A percentile compares a stretch with the other conserved stretches of the same genome.
Conservation (phyloP, 2,113 vertebrate species). For the Chloropsis cyanopogon region DNA sequence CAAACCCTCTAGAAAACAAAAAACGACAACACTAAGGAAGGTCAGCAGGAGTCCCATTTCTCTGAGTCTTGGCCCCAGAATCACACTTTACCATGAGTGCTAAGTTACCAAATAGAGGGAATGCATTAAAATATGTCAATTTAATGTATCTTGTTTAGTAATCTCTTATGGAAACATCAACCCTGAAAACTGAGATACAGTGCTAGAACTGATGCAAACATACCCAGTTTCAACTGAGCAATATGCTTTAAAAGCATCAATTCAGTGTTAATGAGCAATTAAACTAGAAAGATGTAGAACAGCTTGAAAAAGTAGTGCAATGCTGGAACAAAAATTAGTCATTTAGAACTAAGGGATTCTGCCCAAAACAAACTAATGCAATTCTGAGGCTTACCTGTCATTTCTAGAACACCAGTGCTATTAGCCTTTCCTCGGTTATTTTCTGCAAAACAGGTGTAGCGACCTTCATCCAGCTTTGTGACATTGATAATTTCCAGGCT, state of each 20-base stretch:
- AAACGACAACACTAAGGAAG: not conserved
- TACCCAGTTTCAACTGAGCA: not conserved
- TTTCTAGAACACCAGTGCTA: conserved; percentile 84
- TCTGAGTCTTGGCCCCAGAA: not conserved
- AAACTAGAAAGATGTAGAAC: not conserved
- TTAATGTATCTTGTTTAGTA: not conserved
- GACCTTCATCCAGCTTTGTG: conserved; percentile 85
- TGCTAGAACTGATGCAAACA: not conserved
- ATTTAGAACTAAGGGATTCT: not conserved
- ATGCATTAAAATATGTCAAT: not conserved
- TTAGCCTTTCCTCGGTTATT: conserved; percentile 93
- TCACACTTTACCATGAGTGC: not conserved
- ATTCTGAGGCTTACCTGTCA: conserved; percentile 79
- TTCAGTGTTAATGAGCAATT: not conserved
- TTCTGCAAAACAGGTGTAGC: conserved; percentile 93
- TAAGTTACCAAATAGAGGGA: not conserved
- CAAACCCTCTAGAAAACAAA: rapidly evolving
- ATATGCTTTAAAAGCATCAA: not conserved
- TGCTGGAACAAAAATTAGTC: not conserved
- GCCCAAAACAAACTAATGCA: not conserved
- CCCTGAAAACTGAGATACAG: not conserved
- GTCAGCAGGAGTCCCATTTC: not conserved
- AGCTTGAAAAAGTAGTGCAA: not conserved
- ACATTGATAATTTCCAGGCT: conserved; percentile 93
- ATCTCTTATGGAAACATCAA: not conserved